Percentiles rank a stretch among this genome's conserved stretches.
These are phyloP conservation scores for Lycopodina hypogea DNA, from an alignment of 37 sponge, comb jelly and placozoan species.

Conservation along the genomic window DNA sequence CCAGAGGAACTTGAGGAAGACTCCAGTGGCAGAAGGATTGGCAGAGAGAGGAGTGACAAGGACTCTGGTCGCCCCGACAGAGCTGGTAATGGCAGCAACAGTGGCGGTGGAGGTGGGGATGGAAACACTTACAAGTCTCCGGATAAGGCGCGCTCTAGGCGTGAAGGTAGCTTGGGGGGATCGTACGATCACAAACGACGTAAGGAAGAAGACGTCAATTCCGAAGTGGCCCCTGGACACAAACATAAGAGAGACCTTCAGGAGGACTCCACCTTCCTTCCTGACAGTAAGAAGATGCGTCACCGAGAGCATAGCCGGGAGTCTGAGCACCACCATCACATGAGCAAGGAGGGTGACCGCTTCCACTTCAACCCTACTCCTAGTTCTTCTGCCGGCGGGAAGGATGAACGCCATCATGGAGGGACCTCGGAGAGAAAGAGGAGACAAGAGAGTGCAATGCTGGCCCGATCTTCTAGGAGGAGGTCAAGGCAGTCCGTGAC, in stretches of 20 bases:
- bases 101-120: background rate
- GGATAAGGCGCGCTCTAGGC: background rate
- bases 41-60: conserved; percentile 25
- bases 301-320: conserved; percentile 1
- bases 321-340: background rate
- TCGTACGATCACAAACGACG: conserved; percentile 18
- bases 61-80: background rate
- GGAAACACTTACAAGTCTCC: background rate
- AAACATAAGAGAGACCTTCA: conserved; percentile 21
- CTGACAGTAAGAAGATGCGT: conserved; percentile 24
- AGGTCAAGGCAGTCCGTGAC: background rate
- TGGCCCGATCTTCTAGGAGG: background rate
- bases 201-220: conserved; percentile 10
- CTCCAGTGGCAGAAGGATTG: background rate
- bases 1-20: conserved; percentile 8
- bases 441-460: background rate
- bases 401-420: background rate
- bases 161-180: background rate
- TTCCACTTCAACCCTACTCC: background rate
- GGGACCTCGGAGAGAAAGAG: background rate
- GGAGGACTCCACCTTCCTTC: background rate
- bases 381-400: background rate
- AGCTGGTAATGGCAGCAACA: background rate
- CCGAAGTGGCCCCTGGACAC: background rate
- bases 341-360: background rate